A percentile compares a stretch with the other conserved stretches of the same genome.
These are phyloP conservation scores for Phoeniculus purpureus DNA, from an alignment of 2,797 vertebrate genomes.

Conservation along the genomic window DNA sequence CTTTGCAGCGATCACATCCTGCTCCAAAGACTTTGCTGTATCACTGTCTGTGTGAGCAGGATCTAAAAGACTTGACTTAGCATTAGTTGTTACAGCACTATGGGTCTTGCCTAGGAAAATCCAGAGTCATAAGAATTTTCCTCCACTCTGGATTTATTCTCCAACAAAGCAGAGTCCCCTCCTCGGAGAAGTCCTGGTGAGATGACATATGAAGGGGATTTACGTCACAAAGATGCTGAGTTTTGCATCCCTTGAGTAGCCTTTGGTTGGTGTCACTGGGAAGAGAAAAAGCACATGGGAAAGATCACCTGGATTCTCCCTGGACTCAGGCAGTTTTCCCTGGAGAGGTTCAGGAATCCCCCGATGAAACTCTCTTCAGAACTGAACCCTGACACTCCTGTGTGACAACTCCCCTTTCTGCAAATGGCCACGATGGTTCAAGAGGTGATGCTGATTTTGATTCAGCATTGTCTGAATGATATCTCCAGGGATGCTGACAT, in stretches of 20 bases:
- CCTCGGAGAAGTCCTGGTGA: not conserved
- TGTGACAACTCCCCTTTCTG: not conserved
- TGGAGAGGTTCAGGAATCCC: not conserved
- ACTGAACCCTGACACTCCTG: accelerated
- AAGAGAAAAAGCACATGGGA: not conserved
- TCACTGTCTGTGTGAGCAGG: not conserved
- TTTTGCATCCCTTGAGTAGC: not conserved
- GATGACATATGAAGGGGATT: not conserved
- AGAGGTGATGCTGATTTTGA: not conserved
- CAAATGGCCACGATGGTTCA: accelerated
- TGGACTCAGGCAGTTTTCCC: not conserved
- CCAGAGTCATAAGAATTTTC: not conserved
- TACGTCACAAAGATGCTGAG: not conserved
- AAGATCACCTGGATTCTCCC: not conserved
- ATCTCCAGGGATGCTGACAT: not conserved
- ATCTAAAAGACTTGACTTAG: accelerated
- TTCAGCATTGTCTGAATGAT: not conserved
- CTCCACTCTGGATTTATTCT: not conserved
- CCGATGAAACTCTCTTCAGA: not conserved
- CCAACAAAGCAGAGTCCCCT: not conserved
- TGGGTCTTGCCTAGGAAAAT: not conserved
- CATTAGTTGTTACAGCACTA: not conserved
- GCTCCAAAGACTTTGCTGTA: not conserved
- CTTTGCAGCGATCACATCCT: not conserved
- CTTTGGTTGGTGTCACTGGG: not conserved